Evolutionary conservation across 2,113 vertebrate genomes (phyloP).

Genomic region (Toxotes chatareus): DNA sequence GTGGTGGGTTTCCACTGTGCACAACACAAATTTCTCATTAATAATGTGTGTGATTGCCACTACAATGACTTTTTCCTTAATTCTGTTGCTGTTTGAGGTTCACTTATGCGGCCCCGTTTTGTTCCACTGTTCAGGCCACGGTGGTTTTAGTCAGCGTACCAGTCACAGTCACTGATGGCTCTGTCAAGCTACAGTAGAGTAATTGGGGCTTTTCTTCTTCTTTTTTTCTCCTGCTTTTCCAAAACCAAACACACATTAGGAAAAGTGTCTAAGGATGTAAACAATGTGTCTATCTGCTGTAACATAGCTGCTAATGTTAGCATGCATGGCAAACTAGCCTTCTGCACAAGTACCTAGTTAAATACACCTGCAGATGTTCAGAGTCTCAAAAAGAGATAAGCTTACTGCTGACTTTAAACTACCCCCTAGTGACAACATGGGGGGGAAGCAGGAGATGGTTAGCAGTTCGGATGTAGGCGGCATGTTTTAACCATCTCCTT

Average conservation of each 20-base stretch:
- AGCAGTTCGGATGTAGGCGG: conserved; percentile 50
- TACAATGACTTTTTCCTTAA: conserved; percentile 3
- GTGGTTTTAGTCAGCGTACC: conserved; percentile 11
- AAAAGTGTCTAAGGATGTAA: not conserved
- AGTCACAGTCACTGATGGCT: not conserved
- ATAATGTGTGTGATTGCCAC: conserved; percentile 26
- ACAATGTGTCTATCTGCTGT: not conserved
- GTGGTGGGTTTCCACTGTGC: conserved; percentile 48
- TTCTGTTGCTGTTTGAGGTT: conserved; percentile 21
- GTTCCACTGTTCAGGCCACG: conserved; percentile 27
- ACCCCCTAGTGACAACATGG: not conserved
- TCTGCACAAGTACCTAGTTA: not conserved
- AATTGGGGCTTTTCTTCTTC: not conserved
- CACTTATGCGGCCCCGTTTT: conserved; percentile 6
- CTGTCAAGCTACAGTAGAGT: not conserved
- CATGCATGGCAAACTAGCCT: not conserved
- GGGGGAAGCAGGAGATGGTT: conserved; percentile 48
- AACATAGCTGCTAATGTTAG: not conserved
- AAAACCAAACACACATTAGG: conserved; percentile 8
- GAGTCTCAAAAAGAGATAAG: not conserved
- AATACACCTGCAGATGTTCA: too few relatives aligned
- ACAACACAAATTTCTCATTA: conserved; percentile 13
- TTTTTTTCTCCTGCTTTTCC: not conserved
- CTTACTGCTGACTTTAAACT: not conserved
- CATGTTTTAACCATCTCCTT: conserved; percentile 65